Base-by-base conservation (phyloP, 92 coral and sea anemone genomes). In the Porites cylindrica region DNA sequence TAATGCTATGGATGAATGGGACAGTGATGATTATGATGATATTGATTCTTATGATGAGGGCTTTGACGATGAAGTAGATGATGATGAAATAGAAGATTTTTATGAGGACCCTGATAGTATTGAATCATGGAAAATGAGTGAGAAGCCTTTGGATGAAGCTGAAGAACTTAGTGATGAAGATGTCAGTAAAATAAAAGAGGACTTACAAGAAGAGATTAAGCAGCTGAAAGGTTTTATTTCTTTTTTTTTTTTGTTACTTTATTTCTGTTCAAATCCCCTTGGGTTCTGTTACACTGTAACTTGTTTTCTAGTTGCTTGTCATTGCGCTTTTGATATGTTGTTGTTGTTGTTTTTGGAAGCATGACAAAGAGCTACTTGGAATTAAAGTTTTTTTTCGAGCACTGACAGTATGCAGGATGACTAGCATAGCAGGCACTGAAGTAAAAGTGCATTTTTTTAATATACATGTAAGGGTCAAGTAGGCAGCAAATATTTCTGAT, bases 141-240 rank as follows among this genome's bases (percentile, higher is more conserved):
- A 85, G n/a, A 76, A 77, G 59, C 89, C 89, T 77, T 75, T 77
- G 51, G 82, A 83, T 62, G 87, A 83, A 85, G 62, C 68, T 17
- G 78, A 78, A 20, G 85, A 83, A 26, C 82, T 86, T 78, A 90
- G 73, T 43, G 92, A 90, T 51, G 93, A 90, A 20, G 70, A 66
- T 10, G 78, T 76, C 8, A 9, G 77, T 53, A 86, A 82, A 86
- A 69, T 86, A 1, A 85, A 82, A 66, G 90, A 91, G 51, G 73
- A 91, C n/a, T 81, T 95, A 53, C 86, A 91, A 66, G 94, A 90
- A 62, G 98, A 95, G 76, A 95, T 95, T 68, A 91, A 89, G 66
- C 92, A 93, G 60, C 85, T 95, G 26, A 87, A 91, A 93, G 98
- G 98, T 95, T 50, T 72, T 21, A 24, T 67, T 67, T 24, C 17